Evolutionary conservation across 2,888 invertebrate genomes (phyloP).

Genomic region (Xanthorhoe spadicearia): DNA sequence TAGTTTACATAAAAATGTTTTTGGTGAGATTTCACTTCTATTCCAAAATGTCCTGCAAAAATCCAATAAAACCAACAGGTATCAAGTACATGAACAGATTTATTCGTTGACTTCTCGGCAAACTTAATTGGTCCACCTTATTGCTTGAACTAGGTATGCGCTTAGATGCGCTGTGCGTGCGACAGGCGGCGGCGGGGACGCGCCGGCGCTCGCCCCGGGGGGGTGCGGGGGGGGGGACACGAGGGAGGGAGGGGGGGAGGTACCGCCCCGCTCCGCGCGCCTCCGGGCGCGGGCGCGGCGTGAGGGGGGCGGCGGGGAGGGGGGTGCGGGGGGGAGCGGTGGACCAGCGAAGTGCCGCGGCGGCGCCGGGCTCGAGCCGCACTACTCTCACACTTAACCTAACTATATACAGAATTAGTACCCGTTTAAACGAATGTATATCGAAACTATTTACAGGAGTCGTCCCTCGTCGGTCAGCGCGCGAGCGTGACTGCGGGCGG

Average conservation of each 20-base stretch:
- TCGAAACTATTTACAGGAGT: constrained; percentile 69
- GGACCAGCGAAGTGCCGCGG: constrained; percentile 77
- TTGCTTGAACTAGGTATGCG: constrained; percentile 58
- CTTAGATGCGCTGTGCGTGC: constrained; percentile 50
- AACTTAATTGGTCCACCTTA: constrained; percentile 47
- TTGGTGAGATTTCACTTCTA: too few species aligned
- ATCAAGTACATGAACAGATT: constrained; percentile 68
- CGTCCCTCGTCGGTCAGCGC: constrained; percentile 33
- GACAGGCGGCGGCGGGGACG: constrained; percentile 14
- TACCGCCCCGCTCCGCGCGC: constrained; percentile 10
- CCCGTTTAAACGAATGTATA: constrained; percentile 75
- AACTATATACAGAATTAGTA: constrained; percentile 81
- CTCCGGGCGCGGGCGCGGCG: constrained; percentile 27
- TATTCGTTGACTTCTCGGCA: constrained; percentile 82
- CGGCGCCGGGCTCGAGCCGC: constrained; percentile 60
- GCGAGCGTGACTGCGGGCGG: constrained; percentile 53
- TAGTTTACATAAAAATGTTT: too few species aligned
- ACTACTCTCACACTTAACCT: constrained; percentile 75
- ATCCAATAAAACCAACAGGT: constrained; percentile 24
- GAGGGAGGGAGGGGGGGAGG: constrained; percentile 39
- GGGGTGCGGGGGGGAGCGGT: constrained; percentile 57
- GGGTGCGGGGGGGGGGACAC: background rate
- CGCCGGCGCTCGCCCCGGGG: constrained; percentile 3
- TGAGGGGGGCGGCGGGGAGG: constrained; percentile 17
- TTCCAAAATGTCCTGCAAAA: too few species aligned